phyloP scores from a whole-genome alignment of 2,888 invertebrate species.

The Pimpla rufipes region DNA sequence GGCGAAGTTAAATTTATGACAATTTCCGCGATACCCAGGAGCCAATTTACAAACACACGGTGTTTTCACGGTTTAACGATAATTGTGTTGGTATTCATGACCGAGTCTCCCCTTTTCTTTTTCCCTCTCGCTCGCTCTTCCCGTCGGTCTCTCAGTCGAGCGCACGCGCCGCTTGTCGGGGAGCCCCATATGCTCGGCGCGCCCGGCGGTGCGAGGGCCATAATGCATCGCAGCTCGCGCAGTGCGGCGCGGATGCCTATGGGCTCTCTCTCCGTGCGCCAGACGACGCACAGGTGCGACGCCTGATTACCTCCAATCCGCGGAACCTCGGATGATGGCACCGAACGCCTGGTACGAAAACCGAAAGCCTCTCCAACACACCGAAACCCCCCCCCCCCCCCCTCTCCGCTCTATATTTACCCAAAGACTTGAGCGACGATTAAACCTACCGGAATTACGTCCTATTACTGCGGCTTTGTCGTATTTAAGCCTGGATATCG shows the following conservation, averaged over 20 bases:
- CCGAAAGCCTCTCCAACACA: conserved; percentile 28
- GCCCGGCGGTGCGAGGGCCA: background rate
- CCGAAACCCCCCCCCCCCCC: background rate
- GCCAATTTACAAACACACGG: background rate
- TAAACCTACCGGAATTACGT: conserved; percentile 50
- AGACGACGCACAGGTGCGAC: conserved; percentile 41
- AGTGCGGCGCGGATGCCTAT: too few species aligned
- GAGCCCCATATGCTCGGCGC: conserved; percentile 29
- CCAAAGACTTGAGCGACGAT: conserved; percentile 61
- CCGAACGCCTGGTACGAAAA: background rate
- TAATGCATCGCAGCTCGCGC: background rate
- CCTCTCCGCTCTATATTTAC: conserved; percentile 51
- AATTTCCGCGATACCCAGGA: background rate
- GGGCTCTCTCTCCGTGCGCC: background rate
- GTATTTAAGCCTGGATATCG: background rate
- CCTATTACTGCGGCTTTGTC: conserved; percentile 12
- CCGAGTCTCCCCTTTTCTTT: background rate
- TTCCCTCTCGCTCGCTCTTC: background rate
- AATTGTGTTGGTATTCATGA: conserved; percentile 25
- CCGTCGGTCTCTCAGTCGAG: background rate
- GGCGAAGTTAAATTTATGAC: background rate
- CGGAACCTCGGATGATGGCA: conserved; percentile 24
- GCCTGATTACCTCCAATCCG: conserved; percentile 46
- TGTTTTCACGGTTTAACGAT: conserved; percentile 12
- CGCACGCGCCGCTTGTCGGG: conserved; percentile 16